Percentiles rank a stretch among this genome's conserved stretches.
Evolutionary conservation across 2,113 vertebrate species (phyloP).

Genomic region (Tyto alba): DNA sequence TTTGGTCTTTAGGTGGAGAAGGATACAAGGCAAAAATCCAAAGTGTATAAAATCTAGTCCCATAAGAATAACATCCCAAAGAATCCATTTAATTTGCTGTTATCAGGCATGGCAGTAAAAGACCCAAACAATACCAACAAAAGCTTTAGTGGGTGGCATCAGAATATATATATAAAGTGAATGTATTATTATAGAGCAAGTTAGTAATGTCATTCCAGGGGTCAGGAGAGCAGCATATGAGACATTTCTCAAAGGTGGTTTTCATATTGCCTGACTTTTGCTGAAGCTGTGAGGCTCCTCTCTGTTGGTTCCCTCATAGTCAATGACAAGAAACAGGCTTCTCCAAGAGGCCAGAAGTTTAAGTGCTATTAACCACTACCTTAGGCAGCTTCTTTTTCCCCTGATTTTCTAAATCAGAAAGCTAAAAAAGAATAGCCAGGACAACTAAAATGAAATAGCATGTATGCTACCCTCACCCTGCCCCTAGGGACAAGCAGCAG

Average conservation of each 20-base stretch:
- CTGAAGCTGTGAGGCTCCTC: neutral
- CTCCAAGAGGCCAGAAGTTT: neutral
- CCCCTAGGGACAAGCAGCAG: neutral
- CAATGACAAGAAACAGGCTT: neutral
- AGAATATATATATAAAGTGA: neutral
- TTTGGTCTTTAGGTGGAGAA: neutral
- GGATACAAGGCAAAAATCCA: neutral
- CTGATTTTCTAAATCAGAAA: neutral
- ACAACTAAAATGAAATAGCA: neutral
- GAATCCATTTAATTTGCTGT: neutral
- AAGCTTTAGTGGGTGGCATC: neutral
- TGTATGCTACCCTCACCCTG: neutral
- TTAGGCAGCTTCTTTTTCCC: neutral
- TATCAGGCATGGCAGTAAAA: neutral
- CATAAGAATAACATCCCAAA: neutral
- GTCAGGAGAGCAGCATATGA: neutral
- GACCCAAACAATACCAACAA: neutral
- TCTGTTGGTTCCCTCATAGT: neutral
- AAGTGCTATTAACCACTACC: neutral
- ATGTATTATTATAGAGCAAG: neutral
- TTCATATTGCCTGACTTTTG: neutral
- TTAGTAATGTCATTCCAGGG: neutral
- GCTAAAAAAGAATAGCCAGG: neutral
- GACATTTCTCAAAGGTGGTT: neutral
- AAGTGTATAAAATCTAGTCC: neutral